Conservation (phyloP, 2,797 vertebrate genomes). For the Limnodromus scolopaceus region DNA sequence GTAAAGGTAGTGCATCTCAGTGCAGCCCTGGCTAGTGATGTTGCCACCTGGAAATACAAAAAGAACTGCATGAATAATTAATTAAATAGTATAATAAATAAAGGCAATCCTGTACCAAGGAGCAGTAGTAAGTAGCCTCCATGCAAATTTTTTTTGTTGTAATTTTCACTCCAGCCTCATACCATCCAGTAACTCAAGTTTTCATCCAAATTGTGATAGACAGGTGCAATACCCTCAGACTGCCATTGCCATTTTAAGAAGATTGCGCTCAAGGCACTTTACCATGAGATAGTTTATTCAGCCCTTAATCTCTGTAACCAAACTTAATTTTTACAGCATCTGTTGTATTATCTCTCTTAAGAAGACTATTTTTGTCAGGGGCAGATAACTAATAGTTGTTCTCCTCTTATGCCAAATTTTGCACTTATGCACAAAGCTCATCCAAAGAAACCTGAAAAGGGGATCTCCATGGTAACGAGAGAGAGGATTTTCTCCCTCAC, state of each 20-base stretch:
- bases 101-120: neutral
- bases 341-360: neutral
- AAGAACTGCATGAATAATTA: neutral
- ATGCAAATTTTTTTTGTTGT: neutral
- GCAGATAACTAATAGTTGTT: neutral
- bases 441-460: slow-evolving; percentile 41
- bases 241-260: slow-evolving; percentile 23
- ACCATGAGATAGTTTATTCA: neutral
- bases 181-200: neutral
- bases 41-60: neutral
- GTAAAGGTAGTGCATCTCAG: neutral
- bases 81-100: neutral
- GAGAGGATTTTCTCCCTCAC: slow-evolving; percentile 12
- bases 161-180: neutral
- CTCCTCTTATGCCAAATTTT: slow-evolving; percentile 26
- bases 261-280: neutral
- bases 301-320: neutral
- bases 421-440: slow-evolving; percentile 1
- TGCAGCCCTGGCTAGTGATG: neutral
- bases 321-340: neutral
- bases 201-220: neutral
- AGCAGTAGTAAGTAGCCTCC: neutral
- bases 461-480: slow-evolving; percentile 51
- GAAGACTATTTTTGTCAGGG: slow-evolving; percentile 2
- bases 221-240: neutral